phyloP scores from a whole-genome alignment of 2,113 vertebrate species.

The Archocentrus centrarchus region DNA sequence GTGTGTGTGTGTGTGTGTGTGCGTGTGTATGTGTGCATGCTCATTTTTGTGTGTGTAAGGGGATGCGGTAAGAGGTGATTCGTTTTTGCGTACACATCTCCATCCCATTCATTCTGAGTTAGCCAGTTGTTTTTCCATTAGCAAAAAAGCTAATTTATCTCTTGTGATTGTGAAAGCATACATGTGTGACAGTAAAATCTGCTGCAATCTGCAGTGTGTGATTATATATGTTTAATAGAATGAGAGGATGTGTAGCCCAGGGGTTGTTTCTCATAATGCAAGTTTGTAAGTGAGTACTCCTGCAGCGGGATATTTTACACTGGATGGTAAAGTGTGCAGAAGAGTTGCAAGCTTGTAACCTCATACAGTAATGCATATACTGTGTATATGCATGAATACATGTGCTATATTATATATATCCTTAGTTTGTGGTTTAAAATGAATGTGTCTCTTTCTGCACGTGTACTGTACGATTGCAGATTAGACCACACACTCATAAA shows the following conservation, averaged over 20 bases:
- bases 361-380: background rate
- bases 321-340: background rate
- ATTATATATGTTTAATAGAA: conserved; percentile 13
- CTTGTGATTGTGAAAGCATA: conserved; percentile 61
- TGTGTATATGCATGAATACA: background rate
- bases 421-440: background rate
- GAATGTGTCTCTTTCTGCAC: background rate
- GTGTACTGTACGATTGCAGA: conserved; percentile 22
- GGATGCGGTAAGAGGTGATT: conserved; percentile 9
- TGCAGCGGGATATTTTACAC: background rate
- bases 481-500: background rate
- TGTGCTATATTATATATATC: background rate
- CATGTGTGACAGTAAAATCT: conserved; percentile 66
- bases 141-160: conserved; percentile 58
- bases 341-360: rapidly evolving
- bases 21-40: background rate
- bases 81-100: conserved; percentile 17
- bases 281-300: conserved; percentile 4
- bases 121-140: conserved; percentile 55
- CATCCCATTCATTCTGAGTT: conserved; percentile 40
- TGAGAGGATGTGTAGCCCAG: conserved; percentile 6
- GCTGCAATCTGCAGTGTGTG: conserved; percentile 35
- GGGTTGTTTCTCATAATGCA: conserved; percentile 18
- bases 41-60: background rate
- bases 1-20: background rate